These are phyloP conservation scores for Cyanoliseus patagonus DNA, from an alignment of 2,113 vertebrate species.

Conservation along the genomic window DNA sequence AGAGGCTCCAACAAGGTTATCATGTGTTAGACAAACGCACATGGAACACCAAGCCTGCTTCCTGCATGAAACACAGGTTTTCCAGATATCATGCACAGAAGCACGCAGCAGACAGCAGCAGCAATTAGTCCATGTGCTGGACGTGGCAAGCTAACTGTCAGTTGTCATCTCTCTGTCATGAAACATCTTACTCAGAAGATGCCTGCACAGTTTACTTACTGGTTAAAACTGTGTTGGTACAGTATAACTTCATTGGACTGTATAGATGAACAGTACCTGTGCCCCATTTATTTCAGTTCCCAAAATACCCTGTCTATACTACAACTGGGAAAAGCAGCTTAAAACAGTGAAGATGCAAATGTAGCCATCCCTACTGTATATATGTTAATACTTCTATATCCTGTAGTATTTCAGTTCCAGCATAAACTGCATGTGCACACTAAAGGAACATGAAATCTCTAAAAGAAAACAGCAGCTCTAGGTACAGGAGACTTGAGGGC, in stretches of 20 bases:
- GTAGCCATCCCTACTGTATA: neutral
- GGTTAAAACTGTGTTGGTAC: neutral
- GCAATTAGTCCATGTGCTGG: neutral
- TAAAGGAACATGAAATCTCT: neutral
- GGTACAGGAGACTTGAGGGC: conserved; percentile 1
- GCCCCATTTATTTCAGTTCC: neutral
- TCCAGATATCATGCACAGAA: neutral
- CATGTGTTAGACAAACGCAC: neutral
- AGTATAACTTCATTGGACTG: neutral
- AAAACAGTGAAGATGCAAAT: neutral
- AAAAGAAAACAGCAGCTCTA: neutral
- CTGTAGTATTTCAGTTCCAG: neutral
- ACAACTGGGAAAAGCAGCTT: neutral
- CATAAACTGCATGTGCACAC: neutral
- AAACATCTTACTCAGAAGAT: conserved; percentile 16
- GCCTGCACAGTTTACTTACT: neutral
- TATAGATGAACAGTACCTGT: neutral
- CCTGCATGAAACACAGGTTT: neutral
- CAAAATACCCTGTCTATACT: neutral
- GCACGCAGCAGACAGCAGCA: neutral
- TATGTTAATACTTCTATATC: neutral
- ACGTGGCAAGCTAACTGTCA: neutral
- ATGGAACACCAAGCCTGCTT: neutral
- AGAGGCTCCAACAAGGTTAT: neutral
- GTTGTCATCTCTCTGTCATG: neutral